Evolutionary conservation across 30 jellyfish, hydroid and myxozoan genomes (phyloP).

Genomic region (Pelagia noctiluca): DNA sequence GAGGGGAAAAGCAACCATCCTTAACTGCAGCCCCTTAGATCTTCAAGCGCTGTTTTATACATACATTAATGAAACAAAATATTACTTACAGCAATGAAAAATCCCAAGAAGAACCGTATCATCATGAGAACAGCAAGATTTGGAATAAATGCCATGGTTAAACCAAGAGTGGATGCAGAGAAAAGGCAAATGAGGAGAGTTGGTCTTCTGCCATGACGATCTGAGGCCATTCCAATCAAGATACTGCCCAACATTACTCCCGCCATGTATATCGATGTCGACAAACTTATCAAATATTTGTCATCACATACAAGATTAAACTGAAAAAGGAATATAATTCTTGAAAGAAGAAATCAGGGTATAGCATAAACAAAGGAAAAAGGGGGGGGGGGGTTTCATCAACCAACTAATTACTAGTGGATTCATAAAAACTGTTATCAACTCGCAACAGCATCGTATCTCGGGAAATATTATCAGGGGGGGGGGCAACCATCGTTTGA

Average conservation of each 20-base stretch:
- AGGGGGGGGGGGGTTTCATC: no score
- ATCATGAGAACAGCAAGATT: slow-evolving; percentile 27
- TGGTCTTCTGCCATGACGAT: slow-evolving; percentile 76
- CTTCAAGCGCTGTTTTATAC: no score
- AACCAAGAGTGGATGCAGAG: slow-evolving; percentile 19
- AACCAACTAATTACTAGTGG: no score
- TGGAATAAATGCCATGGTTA: slow-evolving; percentile 22
- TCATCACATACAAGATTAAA: slow-evolving; percentile 75
- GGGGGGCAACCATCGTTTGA: no score
- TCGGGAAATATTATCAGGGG: no score
- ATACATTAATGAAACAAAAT: not conserved
- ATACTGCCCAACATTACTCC: slow-evolving; percentile 89
- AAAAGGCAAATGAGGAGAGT: slow-evolving; percentile 34
- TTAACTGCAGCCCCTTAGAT: no score
- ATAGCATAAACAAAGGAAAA: no score
- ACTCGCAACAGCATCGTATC: no score
- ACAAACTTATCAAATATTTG: slow-evolving; percentile 36
- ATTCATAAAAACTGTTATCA: no score
- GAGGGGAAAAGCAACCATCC: no score
- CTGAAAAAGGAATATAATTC: no score
- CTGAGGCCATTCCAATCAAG: slow-evolving; percentile 72
- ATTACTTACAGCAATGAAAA: slow-evolving; percentile 60
- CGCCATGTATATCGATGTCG: slow-evolving; percentile 73
- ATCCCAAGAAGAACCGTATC: slow-evolving; percentile 59
- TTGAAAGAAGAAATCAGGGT: no score